These are phyloP conservation scores for Prinia subflava DNA, from an alignment of 2,113 vertebrate genomes.

Conservation along the genomic window DNA sequence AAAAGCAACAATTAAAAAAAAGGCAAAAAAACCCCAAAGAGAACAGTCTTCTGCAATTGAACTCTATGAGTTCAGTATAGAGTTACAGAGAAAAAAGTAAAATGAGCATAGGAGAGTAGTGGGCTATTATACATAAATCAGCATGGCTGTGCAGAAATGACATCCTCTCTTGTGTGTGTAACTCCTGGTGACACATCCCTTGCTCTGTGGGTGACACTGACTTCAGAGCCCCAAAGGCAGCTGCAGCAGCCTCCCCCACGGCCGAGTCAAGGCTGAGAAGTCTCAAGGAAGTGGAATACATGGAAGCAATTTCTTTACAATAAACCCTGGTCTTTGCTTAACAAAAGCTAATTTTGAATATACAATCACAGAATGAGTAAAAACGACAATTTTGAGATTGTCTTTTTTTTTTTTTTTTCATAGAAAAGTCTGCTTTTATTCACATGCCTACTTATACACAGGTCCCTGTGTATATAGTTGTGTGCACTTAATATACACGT, in stretches of 20 bases:
- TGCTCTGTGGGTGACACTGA: neutral
- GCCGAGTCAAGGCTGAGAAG: neutral
- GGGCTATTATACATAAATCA: constrained; percentile 2
- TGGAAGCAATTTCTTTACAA: neutral
- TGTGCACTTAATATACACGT: neutral
- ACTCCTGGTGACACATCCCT: neutral
- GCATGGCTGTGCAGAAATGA: neutral
- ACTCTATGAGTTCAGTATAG: neutral
- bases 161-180: neutral
- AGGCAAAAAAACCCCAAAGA: neutral
- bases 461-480: neutral
- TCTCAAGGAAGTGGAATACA: neutral
- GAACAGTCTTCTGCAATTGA: neutral
- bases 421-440: neutral
- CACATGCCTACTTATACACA: neutral
- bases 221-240: neutral
- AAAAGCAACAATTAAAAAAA: neutral
- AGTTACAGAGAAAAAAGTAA: neutral
- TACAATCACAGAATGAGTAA: neutral
- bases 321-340: neutral
- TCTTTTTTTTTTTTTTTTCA: neutral
- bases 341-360: neutral
- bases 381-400: neutral
- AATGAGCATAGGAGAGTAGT: neutral
- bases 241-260: neutral